Conservation (phyloP, 2,113 vertebrate species). For the Actenoides hombroni region DNA sequence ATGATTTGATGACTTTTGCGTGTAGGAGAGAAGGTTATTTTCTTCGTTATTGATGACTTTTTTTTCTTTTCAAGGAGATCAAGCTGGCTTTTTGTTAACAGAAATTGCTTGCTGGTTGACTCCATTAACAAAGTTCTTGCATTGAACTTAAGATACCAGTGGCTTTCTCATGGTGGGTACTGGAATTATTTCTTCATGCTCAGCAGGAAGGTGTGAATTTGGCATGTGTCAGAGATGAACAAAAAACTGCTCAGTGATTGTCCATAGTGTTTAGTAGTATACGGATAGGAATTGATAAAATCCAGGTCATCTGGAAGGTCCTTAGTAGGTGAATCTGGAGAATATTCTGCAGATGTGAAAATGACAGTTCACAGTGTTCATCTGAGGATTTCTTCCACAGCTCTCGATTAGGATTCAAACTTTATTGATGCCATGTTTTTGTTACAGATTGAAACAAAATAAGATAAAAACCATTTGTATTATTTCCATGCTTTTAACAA, state of each 20-base stretch:
- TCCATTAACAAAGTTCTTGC: background rate
- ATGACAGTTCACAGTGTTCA: background rate
- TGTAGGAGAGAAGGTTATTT: background rate
- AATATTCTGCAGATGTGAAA: background rate
- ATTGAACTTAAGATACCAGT: background rate
- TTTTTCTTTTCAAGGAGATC: conserved; percentile 11
- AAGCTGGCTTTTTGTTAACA: conserved; percentile 26
- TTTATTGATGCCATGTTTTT: background rate
- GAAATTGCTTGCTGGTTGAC: conserved; percentile 35
- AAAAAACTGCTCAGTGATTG: background rate
- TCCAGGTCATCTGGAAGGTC: background rate
- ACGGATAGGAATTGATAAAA: background rate
- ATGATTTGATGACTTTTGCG: background rate
- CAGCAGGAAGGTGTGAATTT: background rate
- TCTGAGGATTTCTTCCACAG: background rate
- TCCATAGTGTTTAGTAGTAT: background rate
- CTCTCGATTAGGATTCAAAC: background rate
- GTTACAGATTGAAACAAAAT: background rate
- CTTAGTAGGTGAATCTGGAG: background rate
- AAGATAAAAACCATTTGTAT: background rate
- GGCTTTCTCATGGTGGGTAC: background rate
- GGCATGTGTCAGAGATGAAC: background rate
- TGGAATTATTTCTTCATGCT: background rate
- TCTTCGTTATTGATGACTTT: background rate
- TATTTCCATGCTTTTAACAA: background rate